Percentiles rank a stretch among this genome's conserved stretches.
Evolutionary conservation across 2,888 invertebrate genomes (phyloP).

Genomic region (Nemotelus nigrinus): DNA sequence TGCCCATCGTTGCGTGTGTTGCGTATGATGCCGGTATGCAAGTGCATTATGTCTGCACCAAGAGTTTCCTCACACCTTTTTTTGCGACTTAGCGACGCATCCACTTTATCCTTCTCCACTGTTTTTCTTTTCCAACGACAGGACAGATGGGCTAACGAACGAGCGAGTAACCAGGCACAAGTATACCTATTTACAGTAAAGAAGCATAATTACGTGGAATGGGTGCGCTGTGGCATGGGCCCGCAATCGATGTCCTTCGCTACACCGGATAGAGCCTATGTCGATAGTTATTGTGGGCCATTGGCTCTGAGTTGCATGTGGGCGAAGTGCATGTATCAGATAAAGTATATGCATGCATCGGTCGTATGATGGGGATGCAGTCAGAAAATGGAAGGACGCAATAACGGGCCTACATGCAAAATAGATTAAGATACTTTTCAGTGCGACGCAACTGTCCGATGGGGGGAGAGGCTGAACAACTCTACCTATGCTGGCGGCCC

Average conservation of each 20-base stretch:
- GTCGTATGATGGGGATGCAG: not conserved
- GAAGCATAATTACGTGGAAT: too few species aligned
- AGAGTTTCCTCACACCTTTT: conserved; percentile 13
- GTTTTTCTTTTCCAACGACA: not conserved
- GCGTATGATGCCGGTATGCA: not conserved
- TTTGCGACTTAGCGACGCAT: not conserved
- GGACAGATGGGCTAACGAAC: not conserved
- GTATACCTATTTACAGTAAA: too few species aligned
- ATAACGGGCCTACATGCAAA: conserved; percentile 28
- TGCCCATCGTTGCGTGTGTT: conserved; percentile 5
- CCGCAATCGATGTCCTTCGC: too few species aligned
- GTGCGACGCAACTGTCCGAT: not conserved
- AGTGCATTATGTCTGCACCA: not conserved
- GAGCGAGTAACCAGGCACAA: not conserved
- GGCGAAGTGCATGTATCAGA: conserved; percentile 18
- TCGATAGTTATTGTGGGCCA: not conserved
- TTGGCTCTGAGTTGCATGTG: not conserved
- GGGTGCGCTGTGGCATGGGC: too few species aligned
- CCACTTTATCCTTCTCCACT: not conserved
- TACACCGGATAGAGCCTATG: too few species aligned
- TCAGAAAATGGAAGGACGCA: not conserved
- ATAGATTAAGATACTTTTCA: not conserved
- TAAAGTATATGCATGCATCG: conserved; percentile 16
- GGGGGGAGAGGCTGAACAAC: not conserved
- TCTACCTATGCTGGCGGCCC: not conserved